These are phyloP conservation scores for Strigops habroptila DNA, from an alignment of 2,113 vertebrate species.

Conservation along the genomic window DNA sequence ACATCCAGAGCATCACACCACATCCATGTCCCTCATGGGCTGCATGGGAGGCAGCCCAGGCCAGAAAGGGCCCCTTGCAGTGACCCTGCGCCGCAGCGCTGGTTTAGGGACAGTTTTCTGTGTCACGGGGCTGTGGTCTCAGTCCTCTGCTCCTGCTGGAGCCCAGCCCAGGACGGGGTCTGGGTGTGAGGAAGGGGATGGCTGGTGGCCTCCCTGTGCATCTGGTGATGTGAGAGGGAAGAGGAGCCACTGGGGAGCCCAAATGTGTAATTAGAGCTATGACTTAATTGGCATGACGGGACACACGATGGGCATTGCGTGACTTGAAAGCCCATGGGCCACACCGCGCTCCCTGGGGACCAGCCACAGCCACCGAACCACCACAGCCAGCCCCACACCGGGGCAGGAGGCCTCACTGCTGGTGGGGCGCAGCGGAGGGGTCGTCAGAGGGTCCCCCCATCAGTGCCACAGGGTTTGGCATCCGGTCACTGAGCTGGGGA, in stretches of 20 bases:
- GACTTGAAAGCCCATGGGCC: not conserved
- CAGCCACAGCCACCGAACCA: not conserved
- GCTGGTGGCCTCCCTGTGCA: not conserved
- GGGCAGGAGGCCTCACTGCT: fast-evolving
- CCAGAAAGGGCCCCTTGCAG: not conserved
- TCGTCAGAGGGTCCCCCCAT: not conserved
- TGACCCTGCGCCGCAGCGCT: fast-evolving
- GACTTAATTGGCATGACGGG: not conserved
- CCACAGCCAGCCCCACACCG: not conserved
- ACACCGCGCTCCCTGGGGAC: too few species aligned
- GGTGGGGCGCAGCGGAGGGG: not conserved
- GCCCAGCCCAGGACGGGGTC: not conserved
- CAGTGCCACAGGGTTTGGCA: not conserved
- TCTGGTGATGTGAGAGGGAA: not conserved
- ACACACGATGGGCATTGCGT: fast-evolving
- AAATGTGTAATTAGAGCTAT: constrained; percentile 11
- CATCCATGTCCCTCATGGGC: not conserved
- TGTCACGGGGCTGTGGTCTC: fast-evolving
- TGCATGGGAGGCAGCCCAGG: fast-evolving
- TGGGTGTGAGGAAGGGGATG: not conserved
- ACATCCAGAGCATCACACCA: not conserved
- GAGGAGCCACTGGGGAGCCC: not conserved
- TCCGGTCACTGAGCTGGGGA: not conserved
- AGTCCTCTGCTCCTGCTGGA: fast-evolving
- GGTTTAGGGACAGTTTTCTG: not conserved